Base-by-base conservation (phyloP, 2,888 invertebrate species). In the Palloptera scutellata region DNA sequence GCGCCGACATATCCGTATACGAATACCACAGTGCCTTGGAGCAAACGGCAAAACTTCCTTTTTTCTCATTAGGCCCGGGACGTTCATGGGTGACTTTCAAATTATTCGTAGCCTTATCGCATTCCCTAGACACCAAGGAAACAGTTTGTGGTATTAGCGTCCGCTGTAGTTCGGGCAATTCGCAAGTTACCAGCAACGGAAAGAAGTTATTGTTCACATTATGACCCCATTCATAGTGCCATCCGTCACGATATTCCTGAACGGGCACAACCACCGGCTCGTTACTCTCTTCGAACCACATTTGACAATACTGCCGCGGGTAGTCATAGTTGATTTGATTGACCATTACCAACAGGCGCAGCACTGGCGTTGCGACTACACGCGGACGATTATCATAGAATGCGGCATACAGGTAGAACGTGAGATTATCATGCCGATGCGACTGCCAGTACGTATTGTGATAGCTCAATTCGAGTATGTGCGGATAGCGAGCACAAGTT, bases 381-480 rank as follows among this genome's bases (percentile, higher is more conserved):
- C 90, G 84, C 72, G 89, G 88, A 19, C 96, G 87, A 52, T 89
- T 89, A 83, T 96, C 96, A 81, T 93, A 90, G 83, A 95, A 96
- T 0, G 96, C 96, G 8, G 94, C 95, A 83, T 91, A 96, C 52
- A 96, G 85, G 80, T 94, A 92, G 80, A 95, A 95, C 1, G 93
- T 93, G 9, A 94, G 92, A 77, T 94, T 92, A 13, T 88, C 87
- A 8, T 91, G 89, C 71, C 88, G 88, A 76, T 94, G 82, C 60
- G 91, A 92, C 86, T 96, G 96, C 96, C 96, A 96, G 84, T 95
- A 96, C 63, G 94, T 89, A 83, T 96, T 96, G 86, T 94, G 95
- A 86, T 94, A 96, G 81, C 95, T 92, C 66, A 96, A 86, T 77
- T 94, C 94, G 85, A 91, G 93, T 72, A 95, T 89, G 67, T 90